Evolutionary conservation across 2,113 vertebrate species (phyloP).

Genomic region (Dasyurus viverrinus): DNA sequence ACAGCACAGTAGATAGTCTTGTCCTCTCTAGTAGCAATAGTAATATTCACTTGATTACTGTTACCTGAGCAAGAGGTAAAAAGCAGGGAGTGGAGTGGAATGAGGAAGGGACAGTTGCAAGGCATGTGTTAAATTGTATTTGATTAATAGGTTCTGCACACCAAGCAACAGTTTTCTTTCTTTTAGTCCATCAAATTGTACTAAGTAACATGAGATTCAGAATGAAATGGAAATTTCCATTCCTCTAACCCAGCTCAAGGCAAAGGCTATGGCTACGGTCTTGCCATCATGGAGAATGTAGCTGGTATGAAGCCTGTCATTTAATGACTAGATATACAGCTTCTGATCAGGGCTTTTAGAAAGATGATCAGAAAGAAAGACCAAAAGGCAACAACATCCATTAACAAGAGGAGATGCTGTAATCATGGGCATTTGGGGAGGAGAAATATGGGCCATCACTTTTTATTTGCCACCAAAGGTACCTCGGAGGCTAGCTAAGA

Average conservation of each 20-base stretch:
- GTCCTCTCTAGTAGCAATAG: neutral
- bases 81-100: neutral
- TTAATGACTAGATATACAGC: neutral
- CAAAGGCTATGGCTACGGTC: neutral
- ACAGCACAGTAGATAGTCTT: neutral
- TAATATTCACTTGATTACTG: neutral
- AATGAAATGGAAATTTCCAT: neutral
- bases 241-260: neutral
- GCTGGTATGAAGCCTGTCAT: neutral
- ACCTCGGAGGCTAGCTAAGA: neutral
- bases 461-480: neutral
- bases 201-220: neutral
- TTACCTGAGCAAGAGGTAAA: neutral
- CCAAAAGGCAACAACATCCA: neutral
- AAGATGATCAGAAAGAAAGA: neutral
- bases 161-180: neutral
- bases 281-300: neutral
- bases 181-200: neutral
- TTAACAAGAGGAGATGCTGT: neutral
- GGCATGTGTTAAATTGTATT: neutral
- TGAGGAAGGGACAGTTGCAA: neutral
- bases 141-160: neutral
- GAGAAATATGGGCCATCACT: neutral
- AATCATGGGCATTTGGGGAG: neutral
- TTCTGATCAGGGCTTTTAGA: neutral